Base-by-base conservation (phyloP, 2,113 vertebrate genomes). In the Chlorodrepanis virens region DNA sequence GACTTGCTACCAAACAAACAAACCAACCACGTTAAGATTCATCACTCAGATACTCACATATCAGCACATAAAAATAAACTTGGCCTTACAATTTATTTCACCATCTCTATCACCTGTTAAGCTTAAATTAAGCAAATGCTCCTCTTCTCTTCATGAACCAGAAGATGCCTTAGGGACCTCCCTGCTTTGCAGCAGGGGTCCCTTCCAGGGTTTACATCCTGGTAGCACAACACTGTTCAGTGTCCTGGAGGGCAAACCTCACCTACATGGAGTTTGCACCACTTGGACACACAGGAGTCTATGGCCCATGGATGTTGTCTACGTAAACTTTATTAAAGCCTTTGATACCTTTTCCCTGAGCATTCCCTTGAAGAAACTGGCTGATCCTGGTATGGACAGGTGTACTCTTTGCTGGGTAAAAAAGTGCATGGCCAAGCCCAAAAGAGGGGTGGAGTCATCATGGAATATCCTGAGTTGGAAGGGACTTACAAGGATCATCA, bases 241-340 rank as follows among this genome's bases (percentile, higher is more conserved):
- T 28, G 50, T 3, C 52, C 12, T 14, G 12, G 29, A 71, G 45
- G 54, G 15, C 40, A 63, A 81, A 50, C 11, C 4, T 28, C 28
- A 6, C 37, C 70, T n/a, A 42, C 3, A 1, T 4, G 45, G 82
- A 45, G 2, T 54, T 86, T 54, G 33, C 23, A 49, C 27, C 31
- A 60, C 60, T 33, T 7, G 4, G 20, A n/a, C 52, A 60, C 24
- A 60, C 25, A 31, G 0, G 1, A 35, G 29, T 27, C 20, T 27
- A 0, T 15, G 13, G 10, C 21, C 63, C 0, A 0, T 21, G 37
- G 17, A 6, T 68, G 21, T 12, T 44, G 31, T 44, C 44, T 14
- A 6, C 17, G 24, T 59, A 9, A 68, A 9, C 9, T 52, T 68
- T 14, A 37, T 35, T 59, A 27, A 59, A 76, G 37, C 9, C 22